Evolutionary conservation across 30 jellyfish, hydroid and myxozoan genomes (phyloP).

Genomic region (Nemopilema nomurai): DNA sequence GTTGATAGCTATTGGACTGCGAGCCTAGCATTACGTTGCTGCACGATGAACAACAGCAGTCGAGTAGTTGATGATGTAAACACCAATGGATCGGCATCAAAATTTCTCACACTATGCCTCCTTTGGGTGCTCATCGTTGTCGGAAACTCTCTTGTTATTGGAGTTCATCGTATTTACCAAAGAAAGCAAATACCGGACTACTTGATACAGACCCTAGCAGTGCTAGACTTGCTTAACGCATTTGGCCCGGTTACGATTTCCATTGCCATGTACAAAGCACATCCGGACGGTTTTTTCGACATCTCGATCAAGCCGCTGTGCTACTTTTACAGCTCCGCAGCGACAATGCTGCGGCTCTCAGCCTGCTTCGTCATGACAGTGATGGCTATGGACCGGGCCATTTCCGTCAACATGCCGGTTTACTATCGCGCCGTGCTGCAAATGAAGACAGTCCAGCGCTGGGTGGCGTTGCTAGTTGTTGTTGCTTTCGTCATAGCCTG

Average conservation of each 20-base stretch:
- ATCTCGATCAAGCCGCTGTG: slow-evolving; percentile 31
- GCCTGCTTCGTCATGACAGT: slow-evolving; percentile 80
- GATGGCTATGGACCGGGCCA: slow-evolving; percentile 92
- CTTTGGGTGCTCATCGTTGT: slow-evolving; percentile 57
- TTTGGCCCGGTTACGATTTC: slow-evolving; percentile 63
- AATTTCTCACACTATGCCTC: slow-evolving; percentile 40
- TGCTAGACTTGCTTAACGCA: slow-evolving; percentile 59
- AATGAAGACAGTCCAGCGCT: slow-evolving; percentile 47
- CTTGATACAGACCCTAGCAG: slow-evolving; percentile 64
- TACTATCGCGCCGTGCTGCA: slow-evolving; percentile 72
- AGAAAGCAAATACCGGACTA: slow-evolving; percentile 70
- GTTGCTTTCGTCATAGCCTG: slow-evolving; percentile 56
- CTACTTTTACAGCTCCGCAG: slow-evolving; percentile 66
- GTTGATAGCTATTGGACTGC: too few relatives aligned
- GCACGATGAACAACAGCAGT: background rate
- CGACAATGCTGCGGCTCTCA: slow-evolving; percentile 79
- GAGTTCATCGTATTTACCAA: slow-evolving; percentile 39
- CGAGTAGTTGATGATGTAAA: background rate
- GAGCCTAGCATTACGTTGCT: too few relatives aligned
- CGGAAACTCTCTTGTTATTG: slow-evolving; percentile 62
- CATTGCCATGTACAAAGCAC: slow-evolving; percentile 52
- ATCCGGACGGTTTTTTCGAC: slow-evolving; percentile 52
- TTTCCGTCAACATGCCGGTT: slow-evolving; percentile 75
- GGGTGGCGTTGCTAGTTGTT: slow-evolving; percentile 11
- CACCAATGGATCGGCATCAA: background rate